Conservation (phyloP, 2,797 vertebrate species). For the Staurois parvus region DNA sequence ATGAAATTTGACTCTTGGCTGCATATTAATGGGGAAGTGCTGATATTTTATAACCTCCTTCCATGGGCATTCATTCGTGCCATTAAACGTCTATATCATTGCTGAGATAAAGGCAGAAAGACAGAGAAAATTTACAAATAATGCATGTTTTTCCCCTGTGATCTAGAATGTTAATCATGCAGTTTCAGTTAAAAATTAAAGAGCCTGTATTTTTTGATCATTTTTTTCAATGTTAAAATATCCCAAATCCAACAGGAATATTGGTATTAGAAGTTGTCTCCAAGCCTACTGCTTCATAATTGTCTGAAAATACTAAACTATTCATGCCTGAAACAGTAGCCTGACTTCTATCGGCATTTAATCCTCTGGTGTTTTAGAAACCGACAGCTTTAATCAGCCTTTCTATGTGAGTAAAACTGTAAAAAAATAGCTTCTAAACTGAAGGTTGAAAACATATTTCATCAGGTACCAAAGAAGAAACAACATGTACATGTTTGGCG, state of each 20-base stretch:
- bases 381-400: conserved; percentile 57
- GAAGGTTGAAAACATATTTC: conserved; percentile 49
- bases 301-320: conserved; percentile 57
- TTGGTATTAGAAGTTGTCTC: conserved; percentile 47
- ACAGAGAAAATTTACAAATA: conserved; percentile 28
- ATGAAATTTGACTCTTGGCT: conserved; percentile 4
- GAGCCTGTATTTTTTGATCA: conserved; percentile 29
- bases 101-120: conserved; percentile 1
- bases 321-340: conserved; percentile 61
- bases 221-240: conserved; percentile 34
- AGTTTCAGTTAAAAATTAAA: conserved; percentile 28
- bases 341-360: conserved; percentile 52
- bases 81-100: conserved; percentile 13
- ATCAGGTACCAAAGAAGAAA: conserved; percentile 32
- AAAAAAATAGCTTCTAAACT: conserved; percentile 49
- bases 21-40: not conserved
- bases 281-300: conserved; percentile 47
- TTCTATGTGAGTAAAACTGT: conserved; percentile 55
- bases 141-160: conserved; percentile 40
- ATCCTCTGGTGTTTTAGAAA: conserved; percentile 48
- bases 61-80: not conserved
- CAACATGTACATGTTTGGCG: conserved; percentile 1
- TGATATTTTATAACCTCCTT: conserved; percentile 1
- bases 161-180: conserved; percentile 18
- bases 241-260: conserved; percentile 51